A percentile compares a stretch with the other conserved stretches of the same genome.
Conservation (phyloP, 2,888 invertebrate species). For the Pterostichus niger region DNA sequence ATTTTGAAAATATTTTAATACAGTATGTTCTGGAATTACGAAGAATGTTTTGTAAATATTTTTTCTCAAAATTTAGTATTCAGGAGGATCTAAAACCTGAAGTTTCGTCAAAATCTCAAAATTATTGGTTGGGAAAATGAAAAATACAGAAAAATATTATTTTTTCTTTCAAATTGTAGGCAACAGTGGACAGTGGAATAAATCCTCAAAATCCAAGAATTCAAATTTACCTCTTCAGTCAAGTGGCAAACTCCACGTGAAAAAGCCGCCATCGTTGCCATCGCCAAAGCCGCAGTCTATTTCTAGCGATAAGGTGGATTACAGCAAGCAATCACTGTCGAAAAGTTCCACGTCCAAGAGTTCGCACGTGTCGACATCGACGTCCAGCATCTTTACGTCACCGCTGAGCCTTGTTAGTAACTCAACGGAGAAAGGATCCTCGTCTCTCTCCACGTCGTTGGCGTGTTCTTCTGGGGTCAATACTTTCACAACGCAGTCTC, state of each 20-base stretch:
- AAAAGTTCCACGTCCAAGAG: conserved; percentile 70
- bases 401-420: conserved; percentile 76
- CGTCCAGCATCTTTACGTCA: conserved; percentile 76
- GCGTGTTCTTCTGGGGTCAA: conserved; percentile 64
- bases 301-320: conserved; percentile 46
- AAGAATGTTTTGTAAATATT: too few species aligned
- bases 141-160: too few species aligned
- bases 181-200: conserved; percentile 71
- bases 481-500: conserved; percentile 71
- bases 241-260: conserved; percentile 72
- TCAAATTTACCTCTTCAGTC: conserved; percentile 68
- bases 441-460: conserved; percentile 63
- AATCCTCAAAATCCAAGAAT: conserved; percentile 67
- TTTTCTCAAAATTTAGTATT: too few species aligned
- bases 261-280: conserved; percentile 77
- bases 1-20: too few species aligned
- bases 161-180: conserved; percentile 41
- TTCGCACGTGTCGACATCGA: conserved; percentile 70
- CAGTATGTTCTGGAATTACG: too few species aligned
- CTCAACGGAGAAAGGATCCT: conserved; percentile 69
- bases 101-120: too few species aligned
- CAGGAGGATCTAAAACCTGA: too few species aligned
- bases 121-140: too few species aligned
- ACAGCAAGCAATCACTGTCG: conserved; percentile 76
- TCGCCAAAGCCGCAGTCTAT: conserved; percentile 78